These are phyloP conservation scores for Corvus hawaiiensis DNA, from an alignment of 2,113 vertebrate species.

Conservation along the genomic window DNA sequence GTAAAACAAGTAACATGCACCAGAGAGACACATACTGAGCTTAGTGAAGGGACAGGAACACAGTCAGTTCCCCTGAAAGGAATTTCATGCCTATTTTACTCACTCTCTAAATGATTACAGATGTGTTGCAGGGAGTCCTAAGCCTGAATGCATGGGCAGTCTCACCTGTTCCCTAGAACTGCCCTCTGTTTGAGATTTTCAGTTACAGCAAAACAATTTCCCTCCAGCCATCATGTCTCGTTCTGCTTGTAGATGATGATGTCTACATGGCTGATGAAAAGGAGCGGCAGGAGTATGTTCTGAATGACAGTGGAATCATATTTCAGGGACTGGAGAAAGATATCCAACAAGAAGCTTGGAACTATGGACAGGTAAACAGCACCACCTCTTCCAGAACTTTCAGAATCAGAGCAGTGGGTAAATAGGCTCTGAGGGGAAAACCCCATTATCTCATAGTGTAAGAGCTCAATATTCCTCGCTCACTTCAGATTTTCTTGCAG, in stretches of 20 bases:
- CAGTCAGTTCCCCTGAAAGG: neutral
- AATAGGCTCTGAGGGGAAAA: neutral
- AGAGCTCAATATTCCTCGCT: neutral
- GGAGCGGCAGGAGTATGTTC: conserved; percentile 79
- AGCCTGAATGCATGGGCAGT: neutral
- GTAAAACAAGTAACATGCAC: neutral
- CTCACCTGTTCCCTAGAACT: neutral
- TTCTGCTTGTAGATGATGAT: conserved; percentile 70
- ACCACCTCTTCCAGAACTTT: neutral
- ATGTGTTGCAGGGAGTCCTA: neutral
- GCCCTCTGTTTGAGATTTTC: neutral
- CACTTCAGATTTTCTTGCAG: neutral
- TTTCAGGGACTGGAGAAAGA: conserved; percentile 78
- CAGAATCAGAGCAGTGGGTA: neutral
- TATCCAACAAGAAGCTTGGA: conserved; percentile 79
- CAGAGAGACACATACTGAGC: neutral
- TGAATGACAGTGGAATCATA: conserved; percentile 82
- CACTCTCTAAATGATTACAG: neutral
- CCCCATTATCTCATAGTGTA: neutral
- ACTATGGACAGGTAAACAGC: conserved; percentile 78
- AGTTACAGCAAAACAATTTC: neutral
- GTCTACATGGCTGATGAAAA: conserved; percentile 78
- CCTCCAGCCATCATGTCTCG: neutral
- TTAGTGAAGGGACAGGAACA: neutral
- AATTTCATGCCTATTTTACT: neutral